Percentiles rank a stretch among this genome's conserved stretches.
Conservation (phyloP, 2,113 vertebrate species). For the Pteruthius melanotis region DNA sequence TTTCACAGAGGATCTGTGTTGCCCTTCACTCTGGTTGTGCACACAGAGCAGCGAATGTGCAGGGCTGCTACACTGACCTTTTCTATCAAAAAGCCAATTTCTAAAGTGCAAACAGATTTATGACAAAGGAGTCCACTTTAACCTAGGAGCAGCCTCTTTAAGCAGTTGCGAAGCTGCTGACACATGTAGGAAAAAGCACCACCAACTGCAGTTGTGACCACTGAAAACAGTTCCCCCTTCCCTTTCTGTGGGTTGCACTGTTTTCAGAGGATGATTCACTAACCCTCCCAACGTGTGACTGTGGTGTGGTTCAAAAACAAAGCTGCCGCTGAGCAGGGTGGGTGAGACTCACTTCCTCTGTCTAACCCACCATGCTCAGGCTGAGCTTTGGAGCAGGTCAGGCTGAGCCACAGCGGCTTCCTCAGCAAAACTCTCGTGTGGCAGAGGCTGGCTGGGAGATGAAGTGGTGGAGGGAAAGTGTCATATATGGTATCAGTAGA, state of each 20-base stretch:
- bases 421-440: not conserved
- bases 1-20: not conserved
- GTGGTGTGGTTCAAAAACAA: not conserved
- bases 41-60: not conserved
- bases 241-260: not conserved
- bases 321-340: not conserved
- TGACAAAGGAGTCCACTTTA: not conserved
- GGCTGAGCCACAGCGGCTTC: accelerated
- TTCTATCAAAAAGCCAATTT: not conserved
- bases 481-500: accelerated
- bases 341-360: not conserved
- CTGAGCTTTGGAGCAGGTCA: not conserved
- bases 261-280: not conserved
- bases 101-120: not conserved
- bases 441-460: not conserved
- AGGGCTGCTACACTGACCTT: not conserved
- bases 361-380: not conserved
- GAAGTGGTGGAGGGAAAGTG: not conserved
- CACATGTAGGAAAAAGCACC: not conserved
- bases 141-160: not conserved
- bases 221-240: not conserved
- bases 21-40: accelerated
- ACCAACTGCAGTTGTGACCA: not conserved
- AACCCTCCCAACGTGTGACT: not conserved
- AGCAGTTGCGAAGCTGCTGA: not conserved